A percentile compares a stretch with the other conserved stretches of the same genome.
These are phyloP conservation scores for Cheilosia pagana DNA, from an alignment of 2,888 invertebrate genomes.

Conservation along the genomic window DNA sequence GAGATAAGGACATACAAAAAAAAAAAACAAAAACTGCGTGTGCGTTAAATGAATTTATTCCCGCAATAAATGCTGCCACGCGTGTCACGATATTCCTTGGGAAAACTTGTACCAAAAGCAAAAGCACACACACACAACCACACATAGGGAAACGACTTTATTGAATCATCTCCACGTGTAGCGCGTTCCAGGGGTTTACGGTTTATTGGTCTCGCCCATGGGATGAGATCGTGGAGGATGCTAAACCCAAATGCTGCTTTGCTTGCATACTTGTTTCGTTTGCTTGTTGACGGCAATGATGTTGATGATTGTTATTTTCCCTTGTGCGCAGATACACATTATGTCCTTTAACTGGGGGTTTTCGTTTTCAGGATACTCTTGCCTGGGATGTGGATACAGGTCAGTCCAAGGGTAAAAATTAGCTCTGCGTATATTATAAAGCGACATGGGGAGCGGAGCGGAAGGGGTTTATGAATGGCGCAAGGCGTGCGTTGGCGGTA, in stretches of 20 bases:
- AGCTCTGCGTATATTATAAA: constrained; percentile 27
- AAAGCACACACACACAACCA: constrained; percentile 5
- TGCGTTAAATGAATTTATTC: constrained; percentile 63
- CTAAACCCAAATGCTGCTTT: constrained; percentile 5
- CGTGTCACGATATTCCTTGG: constrained; percentile 54
- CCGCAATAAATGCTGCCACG: constrained; percentile 53
- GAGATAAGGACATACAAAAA: constrained; percentile 16
- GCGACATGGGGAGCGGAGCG: not conserved
- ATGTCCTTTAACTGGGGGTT: constrained; percentile 16
- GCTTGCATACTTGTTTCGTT: constrained; percentile 19
- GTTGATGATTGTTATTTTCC: constrained; percentile 42
- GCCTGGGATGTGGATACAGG: constrained; percentile 44
- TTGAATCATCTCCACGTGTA: constrained; percentile 67
- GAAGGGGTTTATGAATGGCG: constrained; percentile 19
- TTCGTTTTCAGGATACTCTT: constrained; percentile 39
- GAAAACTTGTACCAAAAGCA: constrained; percentile 14
- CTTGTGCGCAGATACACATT: constrained; percentile 66
- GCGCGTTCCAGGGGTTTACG: constrained; percentile 46
- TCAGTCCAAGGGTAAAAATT: constrained; percentile 73
- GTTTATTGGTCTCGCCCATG: constrained; percentile 48
- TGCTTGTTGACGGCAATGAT: constrained; percentile 31
- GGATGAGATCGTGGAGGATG: constrained; percentile 30
- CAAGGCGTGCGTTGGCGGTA: constrained; percentile 24
- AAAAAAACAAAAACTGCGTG: constrained; percentile 36
- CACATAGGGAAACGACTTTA: constrained; percentile 34